phyloP scores from a whole-genome alignment of 2,113 vertebrate genomes.

The Coreoperca whiteheadi region DNA sequence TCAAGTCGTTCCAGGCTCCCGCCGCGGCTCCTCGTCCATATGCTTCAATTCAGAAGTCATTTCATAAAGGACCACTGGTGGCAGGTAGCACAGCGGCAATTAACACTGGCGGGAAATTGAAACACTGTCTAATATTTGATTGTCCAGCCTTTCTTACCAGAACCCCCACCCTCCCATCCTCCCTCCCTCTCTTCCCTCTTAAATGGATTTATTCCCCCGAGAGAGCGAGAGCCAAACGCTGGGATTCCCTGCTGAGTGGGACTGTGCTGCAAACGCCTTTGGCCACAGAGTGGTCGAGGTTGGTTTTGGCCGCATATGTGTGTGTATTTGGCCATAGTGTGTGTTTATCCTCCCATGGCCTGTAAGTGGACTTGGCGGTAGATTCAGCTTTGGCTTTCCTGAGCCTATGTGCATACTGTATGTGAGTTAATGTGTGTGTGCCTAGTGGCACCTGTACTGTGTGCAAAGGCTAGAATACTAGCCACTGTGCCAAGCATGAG shows the following conservation, averaged over 20 bases:
- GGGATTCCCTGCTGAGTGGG: slow-evolving; percentile 69
- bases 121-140: slow-evolving; percentile 77
- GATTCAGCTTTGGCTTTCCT: slow-evolving; percentile 38
- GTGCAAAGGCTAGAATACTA: slow-evolving; percentile 15
- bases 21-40: slow-evolving; percentile 72
- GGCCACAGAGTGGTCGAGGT: slow-evolving; percentile 60
- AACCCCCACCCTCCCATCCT: neutral
- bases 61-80: slow-evolving; percentile 77
- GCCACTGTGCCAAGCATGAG: slow-evolving; percentile 31
- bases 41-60: slow-evolving; percentile 81
- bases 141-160: slow-evolving; percentile 65
- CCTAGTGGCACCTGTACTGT: slow-evolving; percentile 60
- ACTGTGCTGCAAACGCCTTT: slow-evolving; percentile 59
- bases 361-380: slow-evolving; percentile 68
- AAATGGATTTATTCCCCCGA: slow-evolving; percentile 69
- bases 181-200: neutral
- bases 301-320: slow-evolving; percentile 63
- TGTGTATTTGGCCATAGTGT: slow-evolving; percentile 57
- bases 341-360: slow-evolving; percentile 65
- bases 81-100: slow-evolving; percentile 77
- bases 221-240: slow-evolving; percentile 52
- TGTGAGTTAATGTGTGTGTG: slow-evolving; percentile 25
- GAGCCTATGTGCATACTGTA: slow-evolving; percentile 35
- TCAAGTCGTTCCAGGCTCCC: slow-evolving; percentile 71
- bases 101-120: slow-evolving; percentile 59